These are phyloP conservation scores for Acrocephalus kingi DNA, from an alignment of 2,113 vertebrate species.

Conservation along the genomic window DNA sequence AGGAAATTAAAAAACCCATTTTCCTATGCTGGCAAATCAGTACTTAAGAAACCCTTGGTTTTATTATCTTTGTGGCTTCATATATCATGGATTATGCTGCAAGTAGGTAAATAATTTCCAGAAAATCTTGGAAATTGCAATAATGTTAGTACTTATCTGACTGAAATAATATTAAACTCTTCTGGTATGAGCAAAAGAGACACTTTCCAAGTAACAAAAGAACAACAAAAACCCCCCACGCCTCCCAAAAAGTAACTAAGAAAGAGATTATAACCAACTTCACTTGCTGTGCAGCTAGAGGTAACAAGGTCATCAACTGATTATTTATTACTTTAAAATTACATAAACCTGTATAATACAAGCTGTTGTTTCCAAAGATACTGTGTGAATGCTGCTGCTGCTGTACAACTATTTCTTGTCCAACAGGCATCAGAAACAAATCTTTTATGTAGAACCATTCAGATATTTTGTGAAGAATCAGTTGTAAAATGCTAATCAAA, in stretches of 20 bases:
- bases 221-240: not conserved
- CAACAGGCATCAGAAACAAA: not conserved
- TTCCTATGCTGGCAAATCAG: not conserved
- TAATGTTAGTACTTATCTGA: not conserved
- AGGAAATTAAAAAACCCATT: not conserved
- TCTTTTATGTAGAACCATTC: not conserved
- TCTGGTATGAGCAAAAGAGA: not conserved
- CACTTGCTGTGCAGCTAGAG: not conserved
- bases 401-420: not conserved
- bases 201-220: not conserved
- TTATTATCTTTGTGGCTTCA: not conserved
- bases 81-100: not conserved
- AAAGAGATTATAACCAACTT: not conserved
- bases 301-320: not conserved
- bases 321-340: not conserved
- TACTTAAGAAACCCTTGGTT: not conserved
- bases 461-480: not conserved
- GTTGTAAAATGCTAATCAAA: not conserved
- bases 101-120: not conserved
- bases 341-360: not conserved
- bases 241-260: not conserved
- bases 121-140: not conserved
- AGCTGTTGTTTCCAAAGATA: not conserved
- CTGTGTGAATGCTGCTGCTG: not conserved
- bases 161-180: not conserved